Evolutionary conservation across 2,797 vertebrate genomes (phyloP).

Genomic region (Hozukius guyotensis): DNA sequence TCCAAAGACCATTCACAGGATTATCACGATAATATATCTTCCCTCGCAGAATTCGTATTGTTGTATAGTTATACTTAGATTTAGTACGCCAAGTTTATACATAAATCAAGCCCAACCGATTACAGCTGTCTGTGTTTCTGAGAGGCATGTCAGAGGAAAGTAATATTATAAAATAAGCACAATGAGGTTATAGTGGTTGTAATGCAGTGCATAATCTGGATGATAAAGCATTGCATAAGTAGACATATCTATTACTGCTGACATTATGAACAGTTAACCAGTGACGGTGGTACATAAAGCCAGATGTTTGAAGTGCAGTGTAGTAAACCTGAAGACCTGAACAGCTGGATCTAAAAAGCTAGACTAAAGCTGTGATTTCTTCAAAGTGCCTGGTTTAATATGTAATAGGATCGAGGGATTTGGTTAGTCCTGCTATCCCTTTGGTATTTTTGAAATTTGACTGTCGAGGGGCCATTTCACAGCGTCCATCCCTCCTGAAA

Average conservation of each 20-base stretch:
- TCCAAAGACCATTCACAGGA: neutral
- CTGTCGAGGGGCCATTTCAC: conserved; percentile 31
- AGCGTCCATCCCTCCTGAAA: conserved; percentile 35
- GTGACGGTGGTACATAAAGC: neutral
- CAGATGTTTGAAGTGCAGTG: conserved; percentile 4
- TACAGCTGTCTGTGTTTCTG: conserved; percentile 6
- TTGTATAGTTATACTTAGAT: neutral
- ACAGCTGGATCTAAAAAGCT: neutral
- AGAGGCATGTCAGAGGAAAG: neutral
- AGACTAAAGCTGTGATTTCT: conserved; percentile 6
- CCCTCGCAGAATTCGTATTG: neutral
- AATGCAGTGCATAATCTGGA: neutral
- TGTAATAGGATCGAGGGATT: neutral
- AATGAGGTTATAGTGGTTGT: neutral
- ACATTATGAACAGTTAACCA: neutral
- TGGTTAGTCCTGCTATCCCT: neutral
- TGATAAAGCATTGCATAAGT: neutral
- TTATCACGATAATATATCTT: neutral
- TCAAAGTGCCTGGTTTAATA: neutral
- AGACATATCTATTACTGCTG: neutral
- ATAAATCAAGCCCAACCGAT: neutral
- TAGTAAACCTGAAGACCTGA: neutral
- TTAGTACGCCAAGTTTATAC: neutral
- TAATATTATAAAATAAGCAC: conserved; percentile 2
- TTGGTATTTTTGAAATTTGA: conserved; percentile 17